Percentiles rank a stretch among this genome's conserved stretches.
Conservation (phyloP, 2,113 vertebrate species). For the Cottus gobio region DNA sequence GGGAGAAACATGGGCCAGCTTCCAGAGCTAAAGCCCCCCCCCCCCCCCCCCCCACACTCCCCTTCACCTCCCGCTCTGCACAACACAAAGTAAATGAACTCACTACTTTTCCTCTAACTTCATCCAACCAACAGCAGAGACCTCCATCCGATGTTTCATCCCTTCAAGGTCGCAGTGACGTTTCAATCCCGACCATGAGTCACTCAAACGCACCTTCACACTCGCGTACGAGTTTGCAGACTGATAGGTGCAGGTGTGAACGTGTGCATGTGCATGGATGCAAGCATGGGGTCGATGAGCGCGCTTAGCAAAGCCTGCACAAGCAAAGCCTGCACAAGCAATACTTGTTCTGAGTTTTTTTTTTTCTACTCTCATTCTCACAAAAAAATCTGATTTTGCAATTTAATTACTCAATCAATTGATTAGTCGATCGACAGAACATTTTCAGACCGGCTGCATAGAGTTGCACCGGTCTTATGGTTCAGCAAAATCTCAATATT, state of each 20-base stretch:
- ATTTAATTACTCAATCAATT: background rate
- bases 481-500: background rate
- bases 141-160: slow-evolving; percentile 58
- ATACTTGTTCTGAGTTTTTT: background rate
- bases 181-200: slow-evolving; percentile 53
- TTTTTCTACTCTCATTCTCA: background rate
- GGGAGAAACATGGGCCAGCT: slow-evolving; percentile 73
- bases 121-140: slow-evolving; percentile 70
- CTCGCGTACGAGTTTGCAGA: background rate
- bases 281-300: slow-evolving; percentile 5
- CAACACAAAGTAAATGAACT: slow-evolving; percentile 79
- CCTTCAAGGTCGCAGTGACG: slow-evolving; percentile 60
- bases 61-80: slow-evolving; percentile 31
- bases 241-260: slow-evolving; percentile 25
- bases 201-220: slow-evolving; percentile 36
- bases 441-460: background rate
- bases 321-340: background rate
- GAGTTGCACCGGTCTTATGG: background rate
- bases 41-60: background rate
- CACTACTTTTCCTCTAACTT: slow-evolving; percentile 75
- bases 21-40: slow-evolving; percentile 59
- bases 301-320: background rate
- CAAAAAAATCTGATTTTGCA: background rate
- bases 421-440: background rate
- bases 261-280: background rate